Percentiles rank a stretch among this genome's conserved stretches.
phyloP scores from a whole-genome alignment of 2,888 invertebrate species.

The Drosophila vallismaia region DNA sequence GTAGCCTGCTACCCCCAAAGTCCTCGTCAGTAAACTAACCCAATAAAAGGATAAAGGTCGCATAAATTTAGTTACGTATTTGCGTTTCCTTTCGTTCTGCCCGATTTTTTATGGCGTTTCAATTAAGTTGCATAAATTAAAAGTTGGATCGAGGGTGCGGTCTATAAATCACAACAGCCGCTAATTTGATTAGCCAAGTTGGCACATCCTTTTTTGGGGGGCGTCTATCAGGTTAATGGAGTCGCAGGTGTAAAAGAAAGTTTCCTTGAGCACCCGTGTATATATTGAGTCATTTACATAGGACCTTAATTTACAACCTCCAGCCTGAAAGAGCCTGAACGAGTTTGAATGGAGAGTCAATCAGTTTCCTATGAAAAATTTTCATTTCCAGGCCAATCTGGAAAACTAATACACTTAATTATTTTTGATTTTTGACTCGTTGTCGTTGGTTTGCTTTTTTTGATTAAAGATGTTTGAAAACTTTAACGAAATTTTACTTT shows the following conservation, averaged over 20 bases:
- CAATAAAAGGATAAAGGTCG: conserved; percentile 35
- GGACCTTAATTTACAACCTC: conserved; percentile 33
- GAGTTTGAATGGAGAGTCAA: conserved; percentile 6
- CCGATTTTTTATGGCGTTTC: conserved; percentile 51
- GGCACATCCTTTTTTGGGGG: conserved; percentile 37
- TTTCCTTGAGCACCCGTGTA: background rate
- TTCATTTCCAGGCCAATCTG: conserved; percentile 9
- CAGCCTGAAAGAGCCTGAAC: background rate
- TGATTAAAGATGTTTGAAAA: conserved; percentile 8
- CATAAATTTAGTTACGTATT: conserved; percentile 49
- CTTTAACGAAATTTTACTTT: background rate
- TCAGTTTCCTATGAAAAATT: conserved; percentile 18
- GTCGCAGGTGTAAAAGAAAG: conserved; percentile 27
- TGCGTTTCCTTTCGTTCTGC: conserved; percentile 12
- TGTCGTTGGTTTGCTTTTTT: background rate
- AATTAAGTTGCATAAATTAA: conserved; percentile 59
- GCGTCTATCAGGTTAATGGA: conserved; percentile 37
- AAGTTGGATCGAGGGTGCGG: conserved; percentile 42
- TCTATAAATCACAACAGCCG: conserved; percentile 51
- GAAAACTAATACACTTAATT: conserved; percentile 30
- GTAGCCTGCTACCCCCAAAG: conserved; percentile 7
- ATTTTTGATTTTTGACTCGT: background rate
- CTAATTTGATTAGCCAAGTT: conserved; percentile 54
- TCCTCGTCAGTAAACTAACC: conserved; percentile 26
- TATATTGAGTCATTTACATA: conserved; percentile 31